Percentiles rank a stretch among this genome's conserved stretches.
phyloP scores from a whole-genome alignment of 2,113 vertebrate species.

The Pygoscelis adeliae region DNA sequence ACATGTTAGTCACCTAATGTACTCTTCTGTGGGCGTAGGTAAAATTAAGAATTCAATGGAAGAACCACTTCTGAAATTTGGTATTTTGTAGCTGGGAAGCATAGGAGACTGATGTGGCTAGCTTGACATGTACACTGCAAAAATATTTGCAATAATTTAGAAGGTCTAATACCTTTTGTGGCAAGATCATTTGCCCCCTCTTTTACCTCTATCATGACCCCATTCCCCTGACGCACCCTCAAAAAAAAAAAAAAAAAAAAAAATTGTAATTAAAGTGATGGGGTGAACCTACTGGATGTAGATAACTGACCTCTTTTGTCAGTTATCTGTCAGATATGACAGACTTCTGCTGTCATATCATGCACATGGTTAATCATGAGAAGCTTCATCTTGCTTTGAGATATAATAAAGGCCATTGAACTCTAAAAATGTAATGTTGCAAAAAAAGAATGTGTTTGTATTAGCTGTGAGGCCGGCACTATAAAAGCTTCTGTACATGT shows the following conservation, averaged over 20 bases:
- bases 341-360: neutral
- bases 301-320: neutral
- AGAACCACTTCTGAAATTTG: neutral
- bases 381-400: constrained; percentile 17
- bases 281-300: neutral
- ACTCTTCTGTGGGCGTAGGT: neutral
- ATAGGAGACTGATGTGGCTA: neutral
- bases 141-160: neutral
- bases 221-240: neutral
- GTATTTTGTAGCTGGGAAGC: neutral
- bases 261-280: neutral
- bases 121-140: neutral
- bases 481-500: neutral
- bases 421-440: constrained; percentile 43
- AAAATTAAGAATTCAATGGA: neutral
- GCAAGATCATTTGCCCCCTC: neutral
- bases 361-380: constrained; percentile 39
- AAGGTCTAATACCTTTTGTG: neutral
- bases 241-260: neutral
- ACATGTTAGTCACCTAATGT: neutral
- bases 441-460: constrained; percentile 43
- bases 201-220: neutral
- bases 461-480: neutral
- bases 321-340: too few species aligned
- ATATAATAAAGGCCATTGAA: constrained; percentile 47